phyloP scores from a whole-genome alignment of 2,113 vertebrate species.

The Jaculus jaculus region DNA sequence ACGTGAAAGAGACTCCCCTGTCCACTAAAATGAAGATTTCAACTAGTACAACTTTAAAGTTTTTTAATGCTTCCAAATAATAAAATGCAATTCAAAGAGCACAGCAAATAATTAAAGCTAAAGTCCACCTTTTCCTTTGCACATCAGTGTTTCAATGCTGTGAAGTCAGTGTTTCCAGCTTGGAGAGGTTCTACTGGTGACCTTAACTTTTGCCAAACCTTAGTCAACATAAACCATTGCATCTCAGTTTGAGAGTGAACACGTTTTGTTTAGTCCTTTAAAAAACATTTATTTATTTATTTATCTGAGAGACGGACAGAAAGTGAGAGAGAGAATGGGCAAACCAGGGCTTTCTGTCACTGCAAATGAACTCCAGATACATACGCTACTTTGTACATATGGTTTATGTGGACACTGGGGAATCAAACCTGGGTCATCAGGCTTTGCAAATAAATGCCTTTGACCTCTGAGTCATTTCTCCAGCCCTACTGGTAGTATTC shows the following conservation, averaged over 20 bases:
- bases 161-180: background rate
- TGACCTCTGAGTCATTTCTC: too few relatives aligned
- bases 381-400: too few relatives aligned
- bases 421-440: too few relatives aligned
- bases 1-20: background rate
- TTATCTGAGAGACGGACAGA: too few relatives aligned
- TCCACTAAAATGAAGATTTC: conserved; percentile 7
- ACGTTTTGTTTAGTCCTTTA: conserved; percentile 24
- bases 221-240: background rate
- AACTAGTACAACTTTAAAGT: background rate
- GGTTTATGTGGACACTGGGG: too few relatives aligned
- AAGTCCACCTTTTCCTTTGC: background rate
- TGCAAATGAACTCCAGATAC: too few relatives aligned
- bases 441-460: too few relatives aligned
- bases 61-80: conserved; percentile 32
- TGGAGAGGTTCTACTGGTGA: background rate
- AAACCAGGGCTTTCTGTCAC: too few relatives aligned
- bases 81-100: conserved; percentile 23
- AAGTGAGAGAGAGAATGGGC: too few relatives aligned
- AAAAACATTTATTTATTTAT: too few relatives aligned
- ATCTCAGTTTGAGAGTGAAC: conserved; percentile 7
- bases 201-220: background rate
- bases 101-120: background rate
- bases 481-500: background rate
- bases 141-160: background rate